phyloP scores from a whole-genome alignment of 92 coral and sea anemone genomes.

The Galaxea fascicularis region DNA sequence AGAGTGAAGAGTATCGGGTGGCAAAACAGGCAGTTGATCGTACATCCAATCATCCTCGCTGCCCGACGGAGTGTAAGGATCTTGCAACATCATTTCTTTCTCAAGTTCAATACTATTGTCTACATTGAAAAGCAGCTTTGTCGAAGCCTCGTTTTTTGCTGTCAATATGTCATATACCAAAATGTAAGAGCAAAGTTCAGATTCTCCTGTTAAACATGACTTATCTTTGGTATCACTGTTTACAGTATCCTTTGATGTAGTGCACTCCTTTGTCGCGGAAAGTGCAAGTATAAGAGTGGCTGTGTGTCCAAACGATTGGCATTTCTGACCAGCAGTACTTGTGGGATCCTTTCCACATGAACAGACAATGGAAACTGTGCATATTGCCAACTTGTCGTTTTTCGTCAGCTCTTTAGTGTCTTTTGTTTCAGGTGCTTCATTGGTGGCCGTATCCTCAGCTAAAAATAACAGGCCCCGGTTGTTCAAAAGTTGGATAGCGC shows the following conservation, averaged over 20 bases:
- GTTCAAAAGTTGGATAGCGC: background rate
- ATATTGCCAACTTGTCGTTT: constrained; percentile 1
- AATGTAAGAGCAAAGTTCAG: constrained; percentile 3
- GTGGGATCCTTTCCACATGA: constrained; percentile 51
- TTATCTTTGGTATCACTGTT: background rate
- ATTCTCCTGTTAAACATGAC: background rate
- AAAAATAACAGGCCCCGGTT: background rate
- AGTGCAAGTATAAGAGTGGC: constrained; percentile 38
- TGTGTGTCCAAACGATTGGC: constrained; percentile 45
- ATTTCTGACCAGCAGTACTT: constrained; percentile 20
- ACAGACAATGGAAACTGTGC: constrained; percentile 44
- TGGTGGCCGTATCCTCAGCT: constrained; percentile 3
- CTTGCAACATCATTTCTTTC: constrained; percentile 45
- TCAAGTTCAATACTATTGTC: constrained; percentile 41
- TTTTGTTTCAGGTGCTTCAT: constrained; percentile 1
- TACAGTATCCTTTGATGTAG: background rate
- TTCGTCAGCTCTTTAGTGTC: background rate
- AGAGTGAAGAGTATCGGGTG: constrained; percentile 73
- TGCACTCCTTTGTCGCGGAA: background rate
- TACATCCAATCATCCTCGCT: constrained; percentile 67
- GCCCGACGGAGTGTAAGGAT: constrained; percentile 45
- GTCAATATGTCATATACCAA: constrained; percentile 43
- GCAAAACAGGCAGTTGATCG: constrained; percentile 42
- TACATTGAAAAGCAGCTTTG: constrained; percentile 28
- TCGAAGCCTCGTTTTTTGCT: background rate